Evolutionary conservation across 2,113 vertebrate species (phyloP), one percentile per base, ranked within the genome.

Genomic region (Chlorodrepanis virens): DNA sequence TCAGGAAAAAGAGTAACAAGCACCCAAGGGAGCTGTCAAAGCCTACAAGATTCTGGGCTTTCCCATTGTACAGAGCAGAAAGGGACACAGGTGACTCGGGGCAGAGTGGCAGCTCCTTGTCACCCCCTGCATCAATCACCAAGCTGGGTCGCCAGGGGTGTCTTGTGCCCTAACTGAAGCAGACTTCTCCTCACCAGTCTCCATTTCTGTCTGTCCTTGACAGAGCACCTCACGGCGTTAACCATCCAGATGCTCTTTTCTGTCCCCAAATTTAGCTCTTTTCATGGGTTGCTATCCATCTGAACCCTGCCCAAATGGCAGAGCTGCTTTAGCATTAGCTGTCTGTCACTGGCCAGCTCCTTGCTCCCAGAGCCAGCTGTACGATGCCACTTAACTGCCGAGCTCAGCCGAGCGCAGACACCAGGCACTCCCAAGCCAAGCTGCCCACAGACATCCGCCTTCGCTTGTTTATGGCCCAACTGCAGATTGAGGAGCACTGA

Each of bases 221-320:
- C 77, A 70, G 45, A 70, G 89, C 72, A 78, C 71, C 72, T 83
- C 87, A 67, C 10, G 35, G 50, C 1, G 0, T 65, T 45, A 81
- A 77, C 56, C 72, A 67, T 74, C 59, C 91, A 89, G 87, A 57
- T 14, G 0, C 68, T 76, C 59, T 83, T 80, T 77, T 14, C 31
- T 15, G 31, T 92, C 63, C 61, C 87, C 1, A 6, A 89, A 74
- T 81, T 81, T 39, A 89, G 83, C 81, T 74, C 64, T 93, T 83
- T 83, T 50, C 65, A 42, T 6, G 81, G 68, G 33, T 84, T 60
- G 87, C 65, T 39, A 16, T 84, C 61, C 87, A 89, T 89, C 90
- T 93, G 87, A 94, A 82, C 65, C 19, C 84, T 89, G 72, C 92
- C 92, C 92, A 96, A 89, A 89, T 71, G 74, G 92, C 90, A 87